These are phyloP conservation scores for Hydrochoerus hydrochaeris DNA, from an alignment of 2,113 vertebrate species.

Conservation along the genomic window DNA sequence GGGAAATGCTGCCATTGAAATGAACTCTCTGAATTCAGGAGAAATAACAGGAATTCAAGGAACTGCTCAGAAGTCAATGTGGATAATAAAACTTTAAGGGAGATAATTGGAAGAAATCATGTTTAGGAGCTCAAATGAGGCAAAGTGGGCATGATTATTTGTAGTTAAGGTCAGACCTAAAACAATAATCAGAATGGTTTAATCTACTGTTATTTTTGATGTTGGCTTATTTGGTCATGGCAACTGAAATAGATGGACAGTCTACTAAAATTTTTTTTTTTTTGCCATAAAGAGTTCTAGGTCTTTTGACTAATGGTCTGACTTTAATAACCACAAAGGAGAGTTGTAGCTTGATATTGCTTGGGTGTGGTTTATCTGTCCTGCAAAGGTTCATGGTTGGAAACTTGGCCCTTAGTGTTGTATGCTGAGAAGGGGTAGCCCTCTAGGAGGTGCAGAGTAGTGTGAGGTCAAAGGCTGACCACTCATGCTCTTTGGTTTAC, in stretches of 20 bases:
- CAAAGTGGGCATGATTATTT: background rate
- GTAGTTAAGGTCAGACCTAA: background rate
- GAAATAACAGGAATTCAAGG: background rate
- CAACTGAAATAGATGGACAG: background rate
- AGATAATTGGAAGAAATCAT: background rate
- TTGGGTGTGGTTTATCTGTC: background rate
- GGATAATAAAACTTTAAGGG: background rate
- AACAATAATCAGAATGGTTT: background rate
- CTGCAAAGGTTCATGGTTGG: background rate
- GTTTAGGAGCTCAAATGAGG: background rate
- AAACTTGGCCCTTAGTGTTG: background rate
- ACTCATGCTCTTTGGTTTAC: background rate
- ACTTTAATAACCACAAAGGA: background rate
- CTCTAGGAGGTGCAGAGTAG: background rate
- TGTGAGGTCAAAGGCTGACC: background rate
- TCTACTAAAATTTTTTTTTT: background rate
- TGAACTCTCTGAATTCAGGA: background rate
- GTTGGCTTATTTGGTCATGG: background rate
- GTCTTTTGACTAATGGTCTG: background rate
- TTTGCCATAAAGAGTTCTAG: background rate
- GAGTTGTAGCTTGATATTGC: background rate
- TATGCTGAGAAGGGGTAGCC: background rate
- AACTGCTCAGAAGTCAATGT: background rate
- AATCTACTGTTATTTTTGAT: background rate
- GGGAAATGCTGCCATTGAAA: background rate